Evolutionary conservation across 2,888 invertebrate species (phyloP).

Genomic region (Gymnosoma rotundatum): DNA sequence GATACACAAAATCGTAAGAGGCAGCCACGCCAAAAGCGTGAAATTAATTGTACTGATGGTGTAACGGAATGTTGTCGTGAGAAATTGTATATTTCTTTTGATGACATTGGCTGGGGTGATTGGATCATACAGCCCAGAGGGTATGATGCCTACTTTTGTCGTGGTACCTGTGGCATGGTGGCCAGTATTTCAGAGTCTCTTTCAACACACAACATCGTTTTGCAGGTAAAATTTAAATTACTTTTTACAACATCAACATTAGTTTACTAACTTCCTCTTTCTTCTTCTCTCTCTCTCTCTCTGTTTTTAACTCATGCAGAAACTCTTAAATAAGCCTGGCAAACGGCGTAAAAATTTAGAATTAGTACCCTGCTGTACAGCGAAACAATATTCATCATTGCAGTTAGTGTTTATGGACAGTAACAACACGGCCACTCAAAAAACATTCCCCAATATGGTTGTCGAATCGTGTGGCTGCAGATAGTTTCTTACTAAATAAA

Average conservation of each 20-base stretch:
- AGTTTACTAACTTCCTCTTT: neutral
- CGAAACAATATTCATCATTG: slow-evolving; percentile 90
- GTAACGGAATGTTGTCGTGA: slow-evolving; percentile 92
- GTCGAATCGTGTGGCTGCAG: slow-evolving; percentile 96
- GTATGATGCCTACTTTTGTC: slow-evolving; percentile 94
- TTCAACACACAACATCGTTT: slow-evolving; percentile 87
- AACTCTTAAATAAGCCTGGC: slow-evolving; percentile 78
- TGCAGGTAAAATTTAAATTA: slow-evolving; percentile 84
- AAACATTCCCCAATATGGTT: slow-evolving; percentile 93
- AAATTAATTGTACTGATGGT: slow-evolving; percentile 87
- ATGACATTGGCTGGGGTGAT: slow-evolving; percentile 93
- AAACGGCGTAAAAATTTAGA: slow-evolving; percentile 83
- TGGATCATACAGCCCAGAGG: slow-evolving; percentile 93
- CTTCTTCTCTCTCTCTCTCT: neutral
- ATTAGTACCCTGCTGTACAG: slow-evolving; percentile 92
- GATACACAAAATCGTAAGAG: slow-evolving; percentile 89
- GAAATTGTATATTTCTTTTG: slow-evolving; percentile 91
- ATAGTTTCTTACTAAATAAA: slow-evolving; percentile 81
- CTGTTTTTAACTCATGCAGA: slow-evolving; percentile 36
- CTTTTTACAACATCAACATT: neutral
- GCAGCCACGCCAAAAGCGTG: slow-evolving; percentile 83
- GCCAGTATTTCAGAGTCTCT: slow-evolving; percentile 87
- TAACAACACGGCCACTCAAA: slow-evolving; percentile 89
- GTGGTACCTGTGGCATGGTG: slow-evolving; percentile 89
- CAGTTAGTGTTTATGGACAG: slow-evolving; percentile 91